Conservation (phyloP, 1,140 invertebrate genomes). For the Archivesica marissinica region DNA sequence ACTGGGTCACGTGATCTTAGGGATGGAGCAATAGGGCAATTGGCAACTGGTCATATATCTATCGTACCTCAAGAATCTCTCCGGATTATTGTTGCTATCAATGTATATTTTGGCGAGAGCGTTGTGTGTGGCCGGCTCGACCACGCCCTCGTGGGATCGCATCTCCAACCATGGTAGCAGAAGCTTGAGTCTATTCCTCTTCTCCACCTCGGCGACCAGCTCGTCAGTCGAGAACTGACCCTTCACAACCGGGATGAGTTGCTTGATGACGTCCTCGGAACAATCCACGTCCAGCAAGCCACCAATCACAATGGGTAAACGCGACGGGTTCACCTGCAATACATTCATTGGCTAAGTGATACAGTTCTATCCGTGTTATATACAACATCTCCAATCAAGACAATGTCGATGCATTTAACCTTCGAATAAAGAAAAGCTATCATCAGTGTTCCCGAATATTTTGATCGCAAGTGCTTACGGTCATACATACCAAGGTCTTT, state of each 20-base stretch:
- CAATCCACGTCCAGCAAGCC: constrained; percentile 99
- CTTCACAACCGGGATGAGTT: constrained; percentile 97
- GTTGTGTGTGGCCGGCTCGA: constrained; percentile 99
- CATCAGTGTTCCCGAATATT: constrained; percentile 9
- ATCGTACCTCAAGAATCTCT: constrained; percentile 94
- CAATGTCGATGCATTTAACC: too few species aligned
- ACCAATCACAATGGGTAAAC: constrained; percentile 98
- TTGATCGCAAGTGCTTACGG: too few species aligned
- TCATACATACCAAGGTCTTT: too few species aligned
- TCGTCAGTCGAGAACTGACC: constrained; percentile 99
- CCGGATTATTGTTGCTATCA: constrained; percentile 99
- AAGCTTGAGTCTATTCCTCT: constrained; percentile 95
- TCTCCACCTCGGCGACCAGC: constrained; percentile 99
- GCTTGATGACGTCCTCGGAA: constrained; percentile 99
- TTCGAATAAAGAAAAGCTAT: neutral
- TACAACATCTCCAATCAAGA: too few species aligned
- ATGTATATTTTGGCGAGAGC: constrained; percentile 99
- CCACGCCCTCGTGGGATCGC: constrained; percentile 97
- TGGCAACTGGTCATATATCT: too few species aligned
- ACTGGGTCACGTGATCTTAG: too few species aligned
- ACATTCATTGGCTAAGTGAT: too few species aligned
- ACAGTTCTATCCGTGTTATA: too few species aligned
- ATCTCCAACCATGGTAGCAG: constrained; percentile 98
- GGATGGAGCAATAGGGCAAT: too few species aligned
- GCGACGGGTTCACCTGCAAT: constrained; percentile 95